Evolutionary conservation across 2,888 invertebrate species (phyloP).

Genomic region (Geotrupes spiniger): DNA sequence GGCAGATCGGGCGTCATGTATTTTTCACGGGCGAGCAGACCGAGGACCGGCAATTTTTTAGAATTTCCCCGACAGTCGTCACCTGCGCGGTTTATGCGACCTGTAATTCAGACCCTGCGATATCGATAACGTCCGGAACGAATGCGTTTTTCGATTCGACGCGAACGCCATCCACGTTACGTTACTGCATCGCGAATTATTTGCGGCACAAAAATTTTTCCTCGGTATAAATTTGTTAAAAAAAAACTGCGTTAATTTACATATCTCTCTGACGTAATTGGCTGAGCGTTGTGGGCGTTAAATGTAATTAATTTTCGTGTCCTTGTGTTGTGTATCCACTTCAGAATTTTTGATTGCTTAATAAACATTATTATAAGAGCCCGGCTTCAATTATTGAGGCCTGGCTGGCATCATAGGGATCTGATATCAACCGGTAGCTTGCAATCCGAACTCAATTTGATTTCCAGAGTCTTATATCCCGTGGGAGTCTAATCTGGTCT

Average conservation of each 20-base stretch:
- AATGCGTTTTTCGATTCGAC: slow-evolving; percentile 44
- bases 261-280: too few species aligned
- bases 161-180: too few species aligned
- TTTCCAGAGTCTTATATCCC: slow-evolving; percentile 48
- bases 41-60: slow-evolving; percentile 37
- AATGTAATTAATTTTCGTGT: too few species aligned
- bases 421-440: slow-evolving; percentile 42
- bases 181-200: too few species aligned
- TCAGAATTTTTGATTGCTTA: too few species aligned
- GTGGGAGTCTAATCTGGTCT: slow-evolving; percentile 50
- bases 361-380: too few species aligned
- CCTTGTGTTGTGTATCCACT: too few species aligned
- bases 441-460: slow-evolving; percentile 53
- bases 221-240: too few species aligned
- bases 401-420: slow-evolving; percentile 36
- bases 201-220: too few species aligned
- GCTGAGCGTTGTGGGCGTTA: too few species aligned
- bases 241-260: too few species aligned
- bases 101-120: slow-evolving; percentile 36
- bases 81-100: slow-evolving; percentile 42
- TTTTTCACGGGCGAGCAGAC: slow-evolving; percentile 31
- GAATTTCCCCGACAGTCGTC: slow-evolving; percentile 43
- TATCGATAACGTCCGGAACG: slow-evolving; percentile 46
- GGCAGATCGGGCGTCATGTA: slow-evolving; percentile 31
- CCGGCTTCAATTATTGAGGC: slow-evolving; percentile 38